These are phyloP conservation scores for Lucilia sericata DNA, from an alignment of 1,140 invertebrate species.

Conservation along the genomic window DNA sequence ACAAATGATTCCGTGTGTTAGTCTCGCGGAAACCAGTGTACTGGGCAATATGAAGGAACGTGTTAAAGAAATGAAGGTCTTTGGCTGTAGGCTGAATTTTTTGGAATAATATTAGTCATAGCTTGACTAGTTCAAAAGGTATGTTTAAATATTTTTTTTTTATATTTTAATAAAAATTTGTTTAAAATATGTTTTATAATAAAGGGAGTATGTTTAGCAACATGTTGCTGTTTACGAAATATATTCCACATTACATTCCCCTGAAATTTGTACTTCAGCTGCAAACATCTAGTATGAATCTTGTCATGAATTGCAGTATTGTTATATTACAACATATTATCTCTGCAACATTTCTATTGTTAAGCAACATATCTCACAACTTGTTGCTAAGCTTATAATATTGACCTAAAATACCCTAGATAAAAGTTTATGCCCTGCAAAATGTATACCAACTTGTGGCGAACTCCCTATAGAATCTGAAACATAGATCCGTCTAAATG, in stretches of 20 bases:
- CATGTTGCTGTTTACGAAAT: no score
- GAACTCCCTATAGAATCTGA: no score
- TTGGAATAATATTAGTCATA: conserved; percentile 67
- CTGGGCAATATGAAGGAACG: conserved; percentile 68
- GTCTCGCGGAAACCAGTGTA: conserved; percentile 68
- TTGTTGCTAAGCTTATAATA: no score
- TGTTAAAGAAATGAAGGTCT: conserved; percentile 68
- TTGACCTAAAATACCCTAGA: no score
- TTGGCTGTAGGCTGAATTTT: conserved; percentile 67
- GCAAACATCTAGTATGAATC: no score
- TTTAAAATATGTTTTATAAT: neutral
- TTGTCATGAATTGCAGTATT: no score
- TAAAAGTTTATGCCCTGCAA: no score
- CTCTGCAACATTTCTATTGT: neutral
- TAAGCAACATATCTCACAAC: neutral
- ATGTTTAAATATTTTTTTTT: conserved; percentile 53
- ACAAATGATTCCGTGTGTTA: conserved; percentile 67
- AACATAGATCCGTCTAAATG: no score
- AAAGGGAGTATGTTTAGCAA: no score
- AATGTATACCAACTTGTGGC: no score
- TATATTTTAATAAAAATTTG: neutral
- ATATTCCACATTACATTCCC: no score
- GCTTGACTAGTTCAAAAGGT: conserved; percentile 66
- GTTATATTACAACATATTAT: neutral
- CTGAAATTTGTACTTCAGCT: no score